Base-by-base conservation (phyloP, 2,797 vertebrate species). In the Cynopterus sphinx region DNA sequence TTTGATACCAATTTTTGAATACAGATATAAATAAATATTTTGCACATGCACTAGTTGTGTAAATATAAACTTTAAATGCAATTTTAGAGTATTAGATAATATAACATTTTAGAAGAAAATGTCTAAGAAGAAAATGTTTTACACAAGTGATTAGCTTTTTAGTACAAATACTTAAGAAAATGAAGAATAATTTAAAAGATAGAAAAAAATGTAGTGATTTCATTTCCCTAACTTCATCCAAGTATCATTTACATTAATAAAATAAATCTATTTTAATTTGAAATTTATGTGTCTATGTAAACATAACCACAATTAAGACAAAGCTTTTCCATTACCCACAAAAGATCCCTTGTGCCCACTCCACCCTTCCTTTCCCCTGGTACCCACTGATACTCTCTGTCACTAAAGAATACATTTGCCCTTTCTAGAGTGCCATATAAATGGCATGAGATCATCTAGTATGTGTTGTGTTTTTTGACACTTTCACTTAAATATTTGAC, bases 241-340 rank as follows among this genome's bases (percentile, higher is more conserved):
- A 67, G 2, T 74, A 77, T 57, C 82, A 11, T 46, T 33, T 26
- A 15, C 16, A 68, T 68, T 63, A 73, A 43, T 43, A 59, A 79
- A 59, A 68, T 90, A 10, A 86, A 70, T 3, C 9, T 16, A 70
- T 79, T 86, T 79, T 53, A 5, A n/a, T 75, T 87, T 17, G 22
- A 82, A 94, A 87, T 91, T 5, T 75, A 33, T 39, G 26, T 19
- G 53, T 46, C 46, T 39, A 59, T 86, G 12, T 53, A 85, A 92
- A 53, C 22, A 73, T 5, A 70, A 78, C 15, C 4, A n/a, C 3
- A 33, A 77, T 82, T 53, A 57, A 63, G 17, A 53, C 59, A 88
- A 88, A 67, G 8, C 5, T 68, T 55, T 93, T 68, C 9, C 24
- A 31, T 17, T 57, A 33, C 13, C 5, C 15, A 65, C 10, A 61